Base-by-base conservation (phyloP, 2,888 invertebrate genomes). In the Mactromeris polynyma region DNA sequence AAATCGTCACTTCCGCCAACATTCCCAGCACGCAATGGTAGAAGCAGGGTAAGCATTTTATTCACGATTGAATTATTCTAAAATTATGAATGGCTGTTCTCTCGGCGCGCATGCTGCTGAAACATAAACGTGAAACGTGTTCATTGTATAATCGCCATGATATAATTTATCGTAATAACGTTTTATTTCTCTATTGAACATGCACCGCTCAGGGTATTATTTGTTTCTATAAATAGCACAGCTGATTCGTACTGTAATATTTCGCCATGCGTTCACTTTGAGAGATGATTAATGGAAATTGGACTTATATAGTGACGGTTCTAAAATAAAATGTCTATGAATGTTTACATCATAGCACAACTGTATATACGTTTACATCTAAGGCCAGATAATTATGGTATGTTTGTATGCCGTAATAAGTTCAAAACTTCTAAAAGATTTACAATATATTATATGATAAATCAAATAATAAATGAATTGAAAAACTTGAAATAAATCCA, bases 1-100 rank as follows among this genome's bases (percentile, higher is more conserved):
- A 64, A 73, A 36, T 73, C 73, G 73, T 73, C 73, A 73, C 73
- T 73, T 73, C 73, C 73, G 73, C 73, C 73, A 73, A 73, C 73
- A 73, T 73, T 73, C 73, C 73, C 73, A 73, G 73, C 73, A 73
- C 73, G 33, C 73, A 36, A 33, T 36, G 73, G 36, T 36, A 33
- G 2, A 58, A 73, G 33, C 73, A 73, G 36, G 73, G 73, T 73
- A 73, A 73, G 73, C 26, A 33, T 19, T 73, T 73, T 58, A 19
- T 69, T 33, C 7, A 69, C 11, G 69, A 69, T 7, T 33, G n/a
- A 69, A 58, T n/a, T n/a, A 9, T 73, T 36, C 73, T 33, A 36
- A 36, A 73, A 33, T 19, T 11, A 26, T 36, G 73, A 33, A 19
- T 19, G 31, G 14, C 2, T 6, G 73, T 73, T 36, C 36, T 6